Conservation (phyloP, 2,797 vertebrate genomes). For the Geotria australis region DNA sequence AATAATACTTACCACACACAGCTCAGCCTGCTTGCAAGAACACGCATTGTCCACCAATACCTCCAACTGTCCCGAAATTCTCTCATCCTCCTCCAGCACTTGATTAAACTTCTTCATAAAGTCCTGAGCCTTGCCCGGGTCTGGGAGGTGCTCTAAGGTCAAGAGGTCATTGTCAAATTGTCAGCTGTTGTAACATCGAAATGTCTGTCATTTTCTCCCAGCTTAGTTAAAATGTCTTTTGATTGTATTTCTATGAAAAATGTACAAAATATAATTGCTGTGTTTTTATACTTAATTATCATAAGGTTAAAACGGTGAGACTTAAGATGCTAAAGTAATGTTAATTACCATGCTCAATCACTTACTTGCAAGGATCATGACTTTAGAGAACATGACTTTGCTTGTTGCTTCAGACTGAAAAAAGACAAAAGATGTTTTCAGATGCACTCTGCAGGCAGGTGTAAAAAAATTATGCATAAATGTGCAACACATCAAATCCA, state of each 20-base stretch:
- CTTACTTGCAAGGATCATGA: conserved; percentile 95
- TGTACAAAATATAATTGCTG: no score
- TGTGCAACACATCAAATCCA: no score
- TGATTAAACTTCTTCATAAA: conserved; percentile 99
- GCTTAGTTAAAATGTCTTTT: no score
- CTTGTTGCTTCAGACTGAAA: conserved; percentile 74
- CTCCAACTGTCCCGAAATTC: conserved; percentile 57
- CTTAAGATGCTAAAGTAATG: background rate
- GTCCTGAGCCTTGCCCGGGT: conserved; percentile 90
- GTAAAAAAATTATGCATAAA: no score
- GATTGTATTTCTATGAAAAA: no score
- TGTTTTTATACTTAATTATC: no score
- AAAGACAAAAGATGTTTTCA: conserved; percentile 2
- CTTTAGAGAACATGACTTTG: conserved; percentile 70
- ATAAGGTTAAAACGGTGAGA: background rate
- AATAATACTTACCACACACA: conserved; percentile 59
- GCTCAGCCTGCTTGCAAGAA: conserved; percentile 88
- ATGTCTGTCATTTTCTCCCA: no score
- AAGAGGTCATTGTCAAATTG: background rate
- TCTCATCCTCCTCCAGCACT: conserved; percentile 85
- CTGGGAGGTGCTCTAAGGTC: conserved; percentile 61
- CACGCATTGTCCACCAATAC: conserved; percentile 77
- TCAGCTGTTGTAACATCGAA: no score
- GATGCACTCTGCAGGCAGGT: no score
- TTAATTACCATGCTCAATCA: conserved; percentile 3